phyloP scores from a whole-genome alignment of 1,140 invertebrate species.

The Eubasilissa regina region DNA sequence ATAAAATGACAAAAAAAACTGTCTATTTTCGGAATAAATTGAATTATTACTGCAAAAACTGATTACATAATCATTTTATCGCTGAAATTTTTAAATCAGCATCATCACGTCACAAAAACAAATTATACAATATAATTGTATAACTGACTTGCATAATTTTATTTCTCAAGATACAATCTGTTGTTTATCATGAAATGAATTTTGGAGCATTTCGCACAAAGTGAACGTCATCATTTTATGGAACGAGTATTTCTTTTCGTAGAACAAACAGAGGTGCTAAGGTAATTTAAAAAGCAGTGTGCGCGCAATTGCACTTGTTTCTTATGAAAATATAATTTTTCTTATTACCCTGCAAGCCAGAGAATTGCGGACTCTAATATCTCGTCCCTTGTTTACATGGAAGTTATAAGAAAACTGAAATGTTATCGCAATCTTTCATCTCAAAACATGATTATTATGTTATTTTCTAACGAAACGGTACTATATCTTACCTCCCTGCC shows the following conservation, averaged over 20 bases:
- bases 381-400: background rate
- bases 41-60: background rate
- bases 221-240: constrained; percentile 13
- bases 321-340: constrained; percentile 16
- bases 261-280: background rate
- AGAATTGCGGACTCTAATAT: background rate
- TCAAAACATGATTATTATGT: constrained; percentile 49
- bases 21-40: too few species aligned
- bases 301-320: constrained; percentile 5
- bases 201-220: too few species aligned
- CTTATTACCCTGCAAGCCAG: constrained; percentile 23
- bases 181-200: too few species aligned
- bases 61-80: too few species aligned
- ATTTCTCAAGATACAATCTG: too few species aligned
- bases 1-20: too few species aligned
- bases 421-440: constrained; percentile 54
- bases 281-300: background rate
- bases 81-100: too few species aligned
- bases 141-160: too few species aligned
- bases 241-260: background rate
- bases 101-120: too few species aligned
- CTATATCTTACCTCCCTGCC: constrained; percentile 48
- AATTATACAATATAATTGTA: too few species aligned
- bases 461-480: constrained; percentile 45
- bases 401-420: constrained; percentile 50